Evolutionary conservation across 2,888 invertebrate genomes (phyloP).

Genomic region (Acronicta aceris): DNA sequence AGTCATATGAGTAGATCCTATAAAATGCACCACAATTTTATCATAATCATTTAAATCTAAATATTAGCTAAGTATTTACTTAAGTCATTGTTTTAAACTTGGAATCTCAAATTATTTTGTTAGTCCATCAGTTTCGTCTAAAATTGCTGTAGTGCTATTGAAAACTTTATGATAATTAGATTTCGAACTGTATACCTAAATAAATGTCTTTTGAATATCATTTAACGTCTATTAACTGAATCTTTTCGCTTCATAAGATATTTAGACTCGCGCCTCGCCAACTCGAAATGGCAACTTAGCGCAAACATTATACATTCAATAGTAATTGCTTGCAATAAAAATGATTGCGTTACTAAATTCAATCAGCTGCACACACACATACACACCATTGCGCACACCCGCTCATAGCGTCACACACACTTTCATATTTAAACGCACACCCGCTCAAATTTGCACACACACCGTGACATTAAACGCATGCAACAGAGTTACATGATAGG

Average conservation of each 20-base stretch:
- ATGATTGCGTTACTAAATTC: slow-evolving; percentile 64
- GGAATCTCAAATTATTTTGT: too few relatives aligned
- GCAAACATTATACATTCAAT: slow-evolving; percentile 63
- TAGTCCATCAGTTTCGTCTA: too few relatives aligned
- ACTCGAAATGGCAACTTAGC: slow-evolving; percentile 44
- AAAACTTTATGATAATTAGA: too few relatives aligned
- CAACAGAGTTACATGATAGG: slow-evolving; percentile 32
- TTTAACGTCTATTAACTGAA: slow-evolving; percentile 7
- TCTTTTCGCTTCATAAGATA: slow-evolving; percentile 12
- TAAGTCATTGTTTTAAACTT: too few relatives aligned
- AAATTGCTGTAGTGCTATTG: too few relatives aligned
- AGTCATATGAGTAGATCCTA: too few relatives aligned
- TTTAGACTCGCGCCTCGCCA: slow-evolving; percentile 53
- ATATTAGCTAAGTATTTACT: too few relatives aligned
- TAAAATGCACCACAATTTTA: too few relatives aligned
- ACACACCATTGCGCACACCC: slow-evolving; percentile 1
- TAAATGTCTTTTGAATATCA: too few relatives aligned
- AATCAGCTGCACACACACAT: slow-evolving; percentile 53
- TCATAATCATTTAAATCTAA: too few relatives aligned
- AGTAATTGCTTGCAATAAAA: slow-evolving; percentile 69
- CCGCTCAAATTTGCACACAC: neutral
- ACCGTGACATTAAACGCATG: slow-evolving; percentile 19
- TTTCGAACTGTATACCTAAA: too few relatives aligned
- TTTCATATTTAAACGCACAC: slow-evolving; percentile 5
- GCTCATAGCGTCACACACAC: slow-evolving; percentile 3